phyloP scores from a whole-genome alignment of 2,113 vertebrate genomes.

The Zosterops borbonicus region DNA sequence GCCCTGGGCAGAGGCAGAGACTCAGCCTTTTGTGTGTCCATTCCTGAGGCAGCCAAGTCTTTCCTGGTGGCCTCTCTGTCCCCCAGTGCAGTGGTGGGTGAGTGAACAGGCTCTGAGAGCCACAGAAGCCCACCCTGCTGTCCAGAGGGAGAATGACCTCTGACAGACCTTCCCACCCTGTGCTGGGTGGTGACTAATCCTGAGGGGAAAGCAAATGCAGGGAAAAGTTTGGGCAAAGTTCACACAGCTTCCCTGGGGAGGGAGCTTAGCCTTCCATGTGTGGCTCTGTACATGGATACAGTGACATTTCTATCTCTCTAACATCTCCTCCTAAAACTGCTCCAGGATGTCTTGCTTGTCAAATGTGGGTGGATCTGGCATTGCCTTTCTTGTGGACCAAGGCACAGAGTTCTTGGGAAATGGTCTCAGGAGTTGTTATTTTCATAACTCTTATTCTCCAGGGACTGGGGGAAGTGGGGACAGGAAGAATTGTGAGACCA shows the following conservation, averaged over 20 bases:
- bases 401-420: constrained; percentile 39
- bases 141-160: not conserved
- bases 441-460: not conserved
- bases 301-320: not conserved
- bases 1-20: not conserved
- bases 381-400: not conserved
- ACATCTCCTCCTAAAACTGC: not conserved
- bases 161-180: not conserved
- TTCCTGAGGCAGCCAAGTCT: not conserved
- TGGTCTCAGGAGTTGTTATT: not conserved
- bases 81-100: rapidly evolving
- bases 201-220: not conserved
- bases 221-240: not conserved
- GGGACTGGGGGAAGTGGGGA: not conserved
- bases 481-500: not conserved
- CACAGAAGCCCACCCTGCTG: not conserved
- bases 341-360: not conserved
- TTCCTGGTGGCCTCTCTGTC: not conserved
- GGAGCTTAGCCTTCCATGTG: not conserved
- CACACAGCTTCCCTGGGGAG: not conserved
- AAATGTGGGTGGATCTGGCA: not conserved
- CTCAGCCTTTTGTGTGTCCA: not conserved
- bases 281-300: not conserved
- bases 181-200: not conserved
- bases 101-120: not conserved